Conservation (phyloP, 2,113 vertebrate species). For the Aptenodytes patagonicus region DNA sequence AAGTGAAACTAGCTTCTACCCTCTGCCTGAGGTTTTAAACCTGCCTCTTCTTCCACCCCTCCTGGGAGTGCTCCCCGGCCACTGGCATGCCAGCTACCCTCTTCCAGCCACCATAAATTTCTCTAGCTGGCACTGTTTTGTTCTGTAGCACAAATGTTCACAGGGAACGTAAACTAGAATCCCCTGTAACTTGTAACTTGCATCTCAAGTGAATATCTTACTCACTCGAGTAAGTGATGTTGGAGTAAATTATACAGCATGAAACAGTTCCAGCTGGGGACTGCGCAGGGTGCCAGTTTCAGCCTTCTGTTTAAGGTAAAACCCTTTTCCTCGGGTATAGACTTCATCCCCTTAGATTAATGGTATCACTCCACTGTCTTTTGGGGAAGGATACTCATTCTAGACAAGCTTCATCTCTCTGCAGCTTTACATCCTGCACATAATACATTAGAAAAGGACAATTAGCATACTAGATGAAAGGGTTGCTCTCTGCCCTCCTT, state of each 20-base stretch:
- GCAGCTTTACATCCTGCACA: neutral
- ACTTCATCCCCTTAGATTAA: neutral
- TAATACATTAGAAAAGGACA: neutral
- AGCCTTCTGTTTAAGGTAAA: neutral
- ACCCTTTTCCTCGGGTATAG: neutral
- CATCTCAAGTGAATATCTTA: neutral
- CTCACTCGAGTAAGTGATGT: neutral
- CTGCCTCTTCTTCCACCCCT: accelerated
- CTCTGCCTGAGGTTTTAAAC: neutral
- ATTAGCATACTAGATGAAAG: neutral
- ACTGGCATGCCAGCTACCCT: neutral
- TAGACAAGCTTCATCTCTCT: neutral
- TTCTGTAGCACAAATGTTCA: neutral
- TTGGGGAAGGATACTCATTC: neutral
- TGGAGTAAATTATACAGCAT: neutral
- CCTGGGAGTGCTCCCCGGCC: neutral
- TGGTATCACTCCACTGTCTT: neutral
- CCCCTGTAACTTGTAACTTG: neutral
- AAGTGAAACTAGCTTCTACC: neutral
- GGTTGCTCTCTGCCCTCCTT: neutral
- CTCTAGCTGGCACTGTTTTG: neutral
- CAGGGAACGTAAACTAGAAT: neutral
- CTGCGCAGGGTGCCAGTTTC: neutral
- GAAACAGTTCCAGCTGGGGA: neutral
- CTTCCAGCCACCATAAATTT: neutral